These are phyloP conservation scores for Trochalopteron elliotii DNA, from an alignment of 2,113 vertebrate genomes.

Conservation along the genomic window DNA sequence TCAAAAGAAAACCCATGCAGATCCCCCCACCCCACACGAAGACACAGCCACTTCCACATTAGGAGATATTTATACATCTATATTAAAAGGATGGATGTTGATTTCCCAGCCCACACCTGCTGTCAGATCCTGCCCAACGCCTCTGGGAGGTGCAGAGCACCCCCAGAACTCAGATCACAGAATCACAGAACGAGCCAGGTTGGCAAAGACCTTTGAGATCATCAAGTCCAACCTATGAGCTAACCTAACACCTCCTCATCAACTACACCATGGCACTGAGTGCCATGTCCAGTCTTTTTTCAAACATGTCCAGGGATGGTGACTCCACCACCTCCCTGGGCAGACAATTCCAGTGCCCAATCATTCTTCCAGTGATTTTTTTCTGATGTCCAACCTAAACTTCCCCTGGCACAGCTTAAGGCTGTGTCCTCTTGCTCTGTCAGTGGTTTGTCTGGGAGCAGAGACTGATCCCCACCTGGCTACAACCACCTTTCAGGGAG, in stretches of 20 bases:
- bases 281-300: not conserved
- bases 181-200: not conserved
- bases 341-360: not conserved
- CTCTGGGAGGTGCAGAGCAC: not conserved
- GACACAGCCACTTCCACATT: conserved; percentile 63
- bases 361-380: not conserved
- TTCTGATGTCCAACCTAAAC: not conserved
- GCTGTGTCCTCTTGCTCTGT: not conserved
- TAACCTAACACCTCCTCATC: not conserved
- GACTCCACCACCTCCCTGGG: not conserved
- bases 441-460: not conserved
- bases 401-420: not conserved
- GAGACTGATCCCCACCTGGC: not conserved
- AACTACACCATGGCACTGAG: not conserved
- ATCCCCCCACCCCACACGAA: conserved; percentile 34
- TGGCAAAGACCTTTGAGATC: not conserved
- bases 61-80: conserved; percentile 48
- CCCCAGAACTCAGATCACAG: not conserved
- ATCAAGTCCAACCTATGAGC: not conserved
- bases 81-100: conserved; percentile 5
- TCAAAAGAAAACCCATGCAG: conserved; percentile 60
- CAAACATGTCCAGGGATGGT: not conserved
- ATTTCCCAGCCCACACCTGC: conserved; percentile 52
- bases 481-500: not conserved
- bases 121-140: not conserved